Evolutionary conservation across 2,113 vertebrate genomes (phyloP).

Genomic region (Grammomys surdaster): DNA sequence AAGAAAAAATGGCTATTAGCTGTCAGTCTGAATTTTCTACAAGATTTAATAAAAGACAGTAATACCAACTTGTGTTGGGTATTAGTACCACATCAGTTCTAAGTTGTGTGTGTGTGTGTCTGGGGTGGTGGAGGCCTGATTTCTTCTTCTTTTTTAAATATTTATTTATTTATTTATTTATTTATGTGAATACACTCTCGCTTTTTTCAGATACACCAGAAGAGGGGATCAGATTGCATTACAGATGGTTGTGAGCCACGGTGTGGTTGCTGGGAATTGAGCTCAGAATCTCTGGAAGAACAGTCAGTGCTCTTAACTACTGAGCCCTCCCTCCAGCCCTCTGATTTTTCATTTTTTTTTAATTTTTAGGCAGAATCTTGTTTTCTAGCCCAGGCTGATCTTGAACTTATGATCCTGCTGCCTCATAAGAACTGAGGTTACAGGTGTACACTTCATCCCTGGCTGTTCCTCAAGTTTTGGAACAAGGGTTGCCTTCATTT

Average conservation of each 20-base stretch:
- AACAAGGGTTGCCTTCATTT: not conserved
- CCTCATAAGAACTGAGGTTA: not conserved
- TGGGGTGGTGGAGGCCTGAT: not conserved
- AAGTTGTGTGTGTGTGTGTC: not conserved
- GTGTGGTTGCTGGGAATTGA: too few species aligned
- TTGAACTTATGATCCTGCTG: not conserved
- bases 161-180: too few species aligned
- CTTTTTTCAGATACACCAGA: too few species aligned
- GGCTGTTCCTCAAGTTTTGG: not conserved
- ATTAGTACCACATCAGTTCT: not conserved
- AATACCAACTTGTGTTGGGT: not conserved
- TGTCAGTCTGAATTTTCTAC: not conserved
- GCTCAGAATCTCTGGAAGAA: too few species aligned
- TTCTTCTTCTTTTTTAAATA: not conserved
- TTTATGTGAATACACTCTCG: too few species aligned
- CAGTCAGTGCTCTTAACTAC: too few species aligned
- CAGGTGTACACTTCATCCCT: not conserved
- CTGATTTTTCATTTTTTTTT: not conserved
- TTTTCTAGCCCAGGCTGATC: not conserved
- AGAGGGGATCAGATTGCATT: too few species aligned
- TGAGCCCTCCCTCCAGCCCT: too few species aligned
- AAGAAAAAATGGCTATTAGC: not conserved
- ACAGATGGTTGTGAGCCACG: too few species aligned
- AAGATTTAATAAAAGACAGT: not conserved
- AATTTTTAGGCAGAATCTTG: not conserved